A percentile compares a stretch with the other conserved stretches of the same genome.
Conservation (phyloP, 1,140 invertebrate species). For the Bathynomus jamesi region DNA sequence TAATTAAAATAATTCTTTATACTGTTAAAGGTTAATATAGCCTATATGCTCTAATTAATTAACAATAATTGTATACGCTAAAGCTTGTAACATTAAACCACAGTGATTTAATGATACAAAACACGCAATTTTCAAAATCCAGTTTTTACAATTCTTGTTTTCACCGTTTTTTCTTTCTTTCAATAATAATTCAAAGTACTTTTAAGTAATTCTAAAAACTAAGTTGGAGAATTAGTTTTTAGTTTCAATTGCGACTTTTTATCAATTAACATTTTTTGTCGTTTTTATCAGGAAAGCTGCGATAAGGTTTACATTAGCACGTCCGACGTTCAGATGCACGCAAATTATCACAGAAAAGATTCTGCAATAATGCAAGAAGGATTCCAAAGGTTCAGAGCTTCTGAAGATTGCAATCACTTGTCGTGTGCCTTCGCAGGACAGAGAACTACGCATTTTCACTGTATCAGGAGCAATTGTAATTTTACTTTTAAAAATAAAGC, state of each 20-base stretch:
- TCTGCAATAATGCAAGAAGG: slow-evolving; percentile 95
- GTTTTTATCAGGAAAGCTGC: slow-evolving; percentile 73
- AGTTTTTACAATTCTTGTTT: no score
- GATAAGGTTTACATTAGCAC: slow-evolving; percentile 98
- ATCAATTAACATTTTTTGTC: slow-evolving; percentile 16
- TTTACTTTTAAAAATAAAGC: slow-evolving; percentile 99
- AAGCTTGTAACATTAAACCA: no score
- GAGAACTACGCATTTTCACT: slow-evolving; percentile 95
- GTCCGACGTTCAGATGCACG: slow-evolving; percentile 98
- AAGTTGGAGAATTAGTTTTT: no score
- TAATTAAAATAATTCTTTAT: no score
- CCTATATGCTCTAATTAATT: no score
- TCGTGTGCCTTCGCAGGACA: slow-evolving; percentile 90
- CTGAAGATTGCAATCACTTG: slow-evolving; percentile 77
- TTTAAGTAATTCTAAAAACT: no score
- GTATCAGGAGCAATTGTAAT: slow-evolving; percentile 75
- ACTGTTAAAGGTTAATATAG: no score
- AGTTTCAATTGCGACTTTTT: background rate
- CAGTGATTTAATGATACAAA: no score
- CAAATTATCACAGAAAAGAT: slow-evolving; percentile 96
- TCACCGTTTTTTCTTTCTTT: no score
- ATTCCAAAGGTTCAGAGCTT: slow-evolving; percentile 82
- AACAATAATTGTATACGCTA: no score
- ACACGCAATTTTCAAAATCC: no score
- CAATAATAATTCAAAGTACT: no score